Evolutionary conservation across 2,888 invertebrate genomes (phyloP).

Genomic region (Eucera pruinosa): DNA sequence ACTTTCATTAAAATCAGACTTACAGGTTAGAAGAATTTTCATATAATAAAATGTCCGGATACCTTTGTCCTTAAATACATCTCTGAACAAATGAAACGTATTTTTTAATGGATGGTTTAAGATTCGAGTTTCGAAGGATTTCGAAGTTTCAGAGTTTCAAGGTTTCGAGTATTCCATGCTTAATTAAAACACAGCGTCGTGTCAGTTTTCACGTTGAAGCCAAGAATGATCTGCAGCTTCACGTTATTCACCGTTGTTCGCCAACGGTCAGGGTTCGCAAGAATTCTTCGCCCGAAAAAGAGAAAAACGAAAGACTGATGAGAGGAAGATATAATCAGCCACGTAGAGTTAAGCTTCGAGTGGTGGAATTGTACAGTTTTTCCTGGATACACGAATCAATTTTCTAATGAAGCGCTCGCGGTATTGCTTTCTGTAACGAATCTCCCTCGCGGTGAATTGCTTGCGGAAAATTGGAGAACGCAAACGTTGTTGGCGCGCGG

Average conservation of each 20-base stretch:
- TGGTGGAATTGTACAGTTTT: constrained; percentile 10
- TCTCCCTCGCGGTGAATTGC: background rate
- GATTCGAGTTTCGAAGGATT: too few relatives aligned
- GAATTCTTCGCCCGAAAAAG: background rate
- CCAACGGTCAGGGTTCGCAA: background rate
- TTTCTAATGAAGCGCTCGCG: constrained; percentile 31
- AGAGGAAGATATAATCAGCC: constrained; percentile 11
- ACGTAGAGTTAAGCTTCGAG: background rate
- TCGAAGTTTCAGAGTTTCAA: too few relatives aligned
- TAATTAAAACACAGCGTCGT: too few relatives aligned
- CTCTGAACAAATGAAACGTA: too few relatives aligned
- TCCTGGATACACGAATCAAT: constrained; percentile 10
- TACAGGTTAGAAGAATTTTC: too few relatives aligned
- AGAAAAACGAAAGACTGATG: background rate
- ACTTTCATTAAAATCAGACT: too few relatives aligned
- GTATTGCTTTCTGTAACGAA: constrained; percentile 41
- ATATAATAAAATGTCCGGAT: too few relatives aligned
- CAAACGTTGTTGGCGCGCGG: background rate
- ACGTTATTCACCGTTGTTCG: background rate
- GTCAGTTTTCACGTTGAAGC: constrained; percentile 29
- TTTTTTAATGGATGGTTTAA: too few relatives aligned
- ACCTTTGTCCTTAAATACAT: too few relatives aligned
- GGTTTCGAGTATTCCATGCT: too few relatives aligned
- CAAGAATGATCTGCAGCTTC: constrained; percentile 22
- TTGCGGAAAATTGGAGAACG: constrained; percentile 4